These are phyloP conservation scores for Coracias cyanogaster DNA, from an alignment of 2,797 vertebrate genomes.

Conservation along the genomic window DNA sequence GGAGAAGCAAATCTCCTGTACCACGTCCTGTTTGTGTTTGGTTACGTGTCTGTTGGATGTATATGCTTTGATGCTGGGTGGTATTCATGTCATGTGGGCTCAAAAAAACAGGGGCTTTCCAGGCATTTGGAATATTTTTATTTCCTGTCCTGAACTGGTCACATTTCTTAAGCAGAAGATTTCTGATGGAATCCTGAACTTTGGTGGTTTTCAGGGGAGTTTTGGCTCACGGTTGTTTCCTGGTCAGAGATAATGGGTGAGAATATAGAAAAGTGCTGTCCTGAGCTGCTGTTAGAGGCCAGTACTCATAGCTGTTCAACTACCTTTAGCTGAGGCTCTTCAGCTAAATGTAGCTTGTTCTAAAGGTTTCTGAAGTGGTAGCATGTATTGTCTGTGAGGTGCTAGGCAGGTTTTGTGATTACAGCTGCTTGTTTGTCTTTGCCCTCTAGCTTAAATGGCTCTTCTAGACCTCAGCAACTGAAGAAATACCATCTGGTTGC, in stretches of 20 bases:
- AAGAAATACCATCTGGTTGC: conserved; percentile 59
- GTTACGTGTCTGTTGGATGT: background rate
- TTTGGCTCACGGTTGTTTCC: background rate
- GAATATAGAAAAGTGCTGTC: background rate
- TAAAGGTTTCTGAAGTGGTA: background rate
- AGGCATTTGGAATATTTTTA: background rate
- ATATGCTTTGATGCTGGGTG: background rate
- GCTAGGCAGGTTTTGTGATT: conserved; percentile 13
- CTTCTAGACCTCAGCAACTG: background rate
- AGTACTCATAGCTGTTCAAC: background rate
- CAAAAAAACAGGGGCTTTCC: background rate
- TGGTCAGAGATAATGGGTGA: background rate
- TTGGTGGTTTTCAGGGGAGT: background rate
- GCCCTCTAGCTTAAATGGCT: conserved; percentile 46
- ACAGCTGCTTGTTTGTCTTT: conserved; percentile 43
- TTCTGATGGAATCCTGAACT: background rate
- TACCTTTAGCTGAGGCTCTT: background rate
- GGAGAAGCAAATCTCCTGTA: background rate
- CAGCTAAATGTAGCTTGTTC: background rate
- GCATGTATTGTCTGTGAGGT: conserved; percentile 45
- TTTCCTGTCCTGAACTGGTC: background rate
- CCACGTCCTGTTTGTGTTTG: background rate
- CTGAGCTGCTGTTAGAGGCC: background rate
- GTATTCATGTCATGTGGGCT: background rate
- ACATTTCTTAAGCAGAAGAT: background rate